phyloP scores from a whole-genome alignment of 1,140 invertebrate genomes.

The Eurosta solidaginis region DNA sequence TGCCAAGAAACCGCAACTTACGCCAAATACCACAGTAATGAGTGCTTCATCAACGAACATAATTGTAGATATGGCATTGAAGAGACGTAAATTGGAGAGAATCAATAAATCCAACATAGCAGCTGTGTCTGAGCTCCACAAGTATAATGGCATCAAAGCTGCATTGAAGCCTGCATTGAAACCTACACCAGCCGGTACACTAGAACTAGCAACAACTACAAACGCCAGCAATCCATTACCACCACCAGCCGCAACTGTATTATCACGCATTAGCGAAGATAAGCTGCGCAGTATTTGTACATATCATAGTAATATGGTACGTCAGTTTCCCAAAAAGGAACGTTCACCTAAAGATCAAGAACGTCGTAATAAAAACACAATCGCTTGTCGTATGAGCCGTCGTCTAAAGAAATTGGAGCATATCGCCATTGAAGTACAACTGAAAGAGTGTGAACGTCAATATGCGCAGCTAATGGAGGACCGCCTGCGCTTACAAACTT shows the following conservation, averaged over 20 bases:
- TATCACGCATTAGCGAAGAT: constrained; percentile 38
- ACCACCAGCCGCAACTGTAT: background rate
- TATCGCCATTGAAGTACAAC: constrained; percentile 49
- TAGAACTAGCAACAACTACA: background rate
- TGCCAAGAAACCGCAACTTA: background rate
- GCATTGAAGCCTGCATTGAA: background rate
- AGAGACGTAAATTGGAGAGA: no score
- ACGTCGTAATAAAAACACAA: constrained; percentile 52
- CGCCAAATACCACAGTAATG: background rate
- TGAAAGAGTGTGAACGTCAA: constrained; percentile 43
- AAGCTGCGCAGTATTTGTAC: constrained; percentile 46
- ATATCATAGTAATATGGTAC: constrained; percentile 54
- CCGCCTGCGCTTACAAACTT: constrained; percentile 43
- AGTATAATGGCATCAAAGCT: background rate
- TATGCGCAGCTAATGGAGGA: constrained; percentile 46
- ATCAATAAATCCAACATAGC: background rate
- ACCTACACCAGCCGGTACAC: background rate
- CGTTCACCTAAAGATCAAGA: constrained; percentile 54
- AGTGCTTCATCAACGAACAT: no score
- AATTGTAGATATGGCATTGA: no score
- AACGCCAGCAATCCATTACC: constrained; percentile 32
- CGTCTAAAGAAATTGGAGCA: constrained; percentile 51
- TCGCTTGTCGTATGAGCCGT: constrained; percentile 53
- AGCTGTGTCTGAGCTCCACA: background rate
- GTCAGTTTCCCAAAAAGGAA: constrained; percentile 53